Base-by-base conservation (phyloP, 2,888 invertebrate species). In the Sisyra nigra region DNA sequence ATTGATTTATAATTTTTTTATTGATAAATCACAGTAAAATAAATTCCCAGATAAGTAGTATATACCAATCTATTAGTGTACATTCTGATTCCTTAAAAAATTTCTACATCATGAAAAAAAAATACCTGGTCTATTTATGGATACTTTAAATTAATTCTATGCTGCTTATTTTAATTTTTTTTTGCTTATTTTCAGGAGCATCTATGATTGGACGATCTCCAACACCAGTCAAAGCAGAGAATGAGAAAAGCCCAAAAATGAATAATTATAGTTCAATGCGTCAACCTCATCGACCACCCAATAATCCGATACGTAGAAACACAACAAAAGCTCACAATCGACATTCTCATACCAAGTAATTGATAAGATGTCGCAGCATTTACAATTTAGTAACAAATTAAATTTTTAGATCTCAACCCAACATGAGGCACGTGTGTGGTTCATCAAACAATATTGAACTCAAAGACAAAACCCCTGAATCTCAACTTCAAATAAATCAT, bases 231-330 rank as follows among this genome's bases (percentile, higher is more conserved):
- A 41, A 41, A 34, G 4, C 15, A 19, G 41, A 33, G 11, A 18
- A 14, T 9, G 41, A 34, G 13, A 41, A 41, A 34, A 40, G 15
- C 3, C 30, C 14, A 13, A 40, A 40, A 31, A 13, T 41, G 34
- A 53, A 66, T 42, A 70, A 68, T 29, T 72, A 71, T 51, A 72
- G 71, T 52, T 73, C 72, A 5, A 69, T 73, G 55, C 60, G 72
- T 30, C 57, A 72, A 6, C 67, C 72, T 1, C 69, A 70, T 48
- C 66, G 66, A 49, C 55, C 61, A 18, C 62, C 61, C 41, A 60
- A 56, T 44, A 68, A 68, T 55, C 71, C 70, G 2, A 67, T 72
- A 13, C 57, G 72, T 11, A 59, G 73, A 36, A 73, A 72, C 48
- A 73, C 73, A 7, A 72, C 72, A 3, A 61, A 71, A 46, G 70